A percentile compares a stretch with the other conserved stretches of the same genome.
Evolutionary conservation across 2,113 vertebrate species (phyloP).

Genomic region (Micronisus gabar): DNA sequence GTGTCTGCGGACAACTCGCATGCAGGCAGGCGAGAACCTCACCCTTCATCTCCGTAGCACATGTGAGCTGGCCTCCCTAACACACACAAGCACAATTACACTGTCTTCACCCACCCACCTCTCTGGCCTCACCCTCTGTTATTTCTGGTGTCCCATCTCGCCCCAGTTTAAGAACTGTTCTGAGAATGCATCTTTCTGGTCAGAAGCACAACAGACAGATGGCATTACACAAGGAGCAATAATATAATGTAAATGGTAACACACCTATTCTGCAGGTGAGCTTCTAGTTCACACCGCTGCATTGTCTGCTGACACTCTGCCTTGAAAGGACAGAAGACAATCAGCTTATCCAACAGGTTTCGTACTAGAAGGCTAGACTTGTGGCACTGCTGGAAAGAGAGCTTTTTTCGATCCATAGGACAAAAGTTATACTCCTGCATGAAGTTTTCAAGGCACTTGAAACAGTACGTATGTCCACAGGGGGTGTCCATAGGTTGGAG

Average conservation of each 20-base stretch:
- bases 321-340: constrained; percentile 82
- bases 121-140: constrained; percentile 13
- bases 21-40: neutral
- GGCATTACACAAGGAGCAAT: neutral
- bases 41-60: neutral
- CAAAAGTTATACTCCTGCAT: constrained; percentile 90
- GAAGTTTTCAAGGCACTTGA: constrained; percentile 87
- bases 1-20: neutral
- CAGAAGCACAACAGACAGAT: neutral
- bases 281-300: constrained; percentile 90
- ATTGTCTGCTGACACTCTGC: constrained; percentile 81
- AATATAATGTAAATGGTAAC: neutral
- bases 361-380: constrained; percentile 87
- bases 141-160: neutral
- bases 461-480: constrained; percentile 90
- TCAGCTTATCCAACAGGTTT: constrained; percentile 88
- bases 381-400: constrained; percentile 85
- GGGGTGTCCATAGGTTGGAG: constrained; percentile 91
- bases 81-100: neutral
- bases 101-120: constrained; percentile 28
- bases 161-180: neutral
- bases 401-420: constrained; percentile 85
- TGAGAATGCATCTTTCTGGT: neutral
- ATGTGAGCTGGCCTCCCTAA: neutral
- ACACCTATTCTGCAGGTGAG: constrained; percentile 90